Percentiles rank a stretch among this genome's conserved stretches.
phyloP scores from a whole-genome alignment of 53 echinoderm and acorn worm genomes.

The Henricia sp. region DNA sequence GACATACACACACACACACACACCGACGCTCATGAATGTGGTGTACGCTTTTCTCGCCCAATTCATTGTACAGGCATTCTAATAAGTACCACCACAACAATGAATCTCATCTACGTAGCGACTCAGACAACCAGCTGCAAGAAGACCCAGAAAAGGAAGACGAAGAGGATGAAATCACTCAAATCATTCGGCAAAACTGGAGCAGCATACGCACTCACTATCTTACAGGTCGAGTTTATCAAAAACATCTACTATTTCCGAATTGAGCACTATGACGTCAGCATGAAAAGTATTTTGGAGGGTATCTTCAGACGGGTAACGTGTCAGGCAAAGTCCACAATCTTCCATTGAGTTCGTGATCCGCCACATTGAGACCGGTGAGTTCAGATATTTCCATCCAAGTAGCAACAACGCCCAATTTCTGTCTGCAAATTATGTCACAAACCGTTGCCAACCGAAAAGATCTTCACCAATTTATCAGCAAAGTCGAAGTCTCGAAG shows the following conservation, averaged over 20 bases:
- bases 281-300: not conserved
- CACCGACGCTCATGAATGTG: no score
- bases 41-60: no score
- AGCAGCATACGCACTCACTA: constrained; percentile 11
- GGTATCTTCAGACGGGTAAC: not conserved
- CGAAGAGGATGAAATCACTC: not conserved
- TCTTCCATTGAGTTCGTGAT: constrained; percentile 34
- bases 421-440: constrained; percentile 20
- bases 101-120: no score
- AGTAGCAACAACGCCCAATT: constrained; percentile 25
- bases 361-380: constrained; percentile 2
- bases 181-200: constrained; percentile 13
- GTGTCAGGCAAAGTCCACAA: not conserved
- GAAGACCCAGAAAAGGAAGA: not conserved
- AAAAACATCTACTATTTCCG: constrained; percentile 44
- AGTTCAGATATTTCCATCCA: constrained; percentile 31
- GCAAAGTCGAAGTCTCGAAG: not conserved
- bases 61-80: no score
- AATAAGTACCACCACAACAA: no score
- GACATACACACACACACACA: no score
- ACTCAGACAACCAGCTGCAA: not conserved
- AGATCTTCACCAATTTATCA: constrained; percentile 36
- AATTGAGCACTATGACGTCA: not conserved
- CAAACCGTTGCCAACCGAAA: constrained; percentile 10
- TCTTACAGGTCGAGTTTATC: not conserved